A percentile compares a stretch with the other conserved stretches of the same genome.
Conservation (phyloP, 2,113 vertebrate species). For the Probosciger aterrimus region DNA sequence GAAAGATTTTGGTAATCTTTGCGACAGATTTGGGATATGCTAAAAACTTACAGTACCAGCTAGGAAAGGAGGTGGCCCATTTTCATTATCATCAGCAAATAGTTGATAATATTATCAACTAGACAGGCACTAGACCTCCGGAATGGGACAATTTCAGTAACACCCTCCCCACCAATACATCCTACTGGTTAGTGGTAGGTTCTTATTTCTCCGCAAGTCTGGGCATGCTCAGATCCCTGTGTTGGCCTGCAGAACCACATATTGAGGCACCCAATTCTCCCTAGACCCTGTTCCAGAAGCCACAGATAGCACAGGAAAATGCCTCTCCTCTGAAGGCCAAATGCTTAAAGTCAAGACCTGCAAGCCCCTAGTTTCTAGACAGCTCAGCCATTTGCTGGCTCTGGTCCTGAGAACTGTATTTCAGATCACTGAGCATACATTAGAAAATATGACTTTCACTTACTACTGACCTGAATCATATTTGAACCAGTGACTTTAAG, state of each 20-base stretch:
- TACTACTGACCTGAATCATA: background rate
- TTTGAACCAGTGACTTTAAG: background rate
- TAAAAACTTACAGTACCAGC: background rate
- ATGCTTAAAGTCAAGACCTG: background rate
- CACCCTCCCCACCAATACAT: background rate
- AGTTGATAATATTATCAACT: background rate
- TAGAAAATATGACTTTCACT: background rate
- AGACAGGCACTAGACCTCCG: background rate
- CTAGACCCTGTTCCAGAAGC: background rate
- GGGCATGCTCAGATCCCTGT: fast-evolving
- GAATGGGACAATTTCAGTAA: background rate
- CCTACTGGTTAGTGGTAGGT: too few species aligned
- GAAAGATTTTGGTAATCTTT: background rate
- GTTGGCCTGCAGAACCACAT: fast-evolving
- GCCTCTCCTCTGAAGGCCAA: background rate
- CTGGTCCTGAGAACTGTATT: background rate
- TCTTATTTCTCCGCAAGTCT: background rate
- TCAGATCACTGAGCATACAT: background rate
- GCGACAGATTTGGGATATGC: fast-evolving
- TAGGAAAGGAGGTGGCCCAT: background rate
- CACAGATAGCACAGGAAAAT: background rate
- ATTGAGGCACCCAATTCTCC: background rate
- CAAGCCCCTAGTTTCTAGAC: background rate
- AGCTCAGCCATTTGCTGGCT: background rate
- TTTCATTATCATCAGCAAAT: background rate